These are phyloP conservation scores for Diabrotica undecimpunctata DNA, from an alignment of 1,140 invertebrate genomes.

Conservation along the genomic window DNA sequence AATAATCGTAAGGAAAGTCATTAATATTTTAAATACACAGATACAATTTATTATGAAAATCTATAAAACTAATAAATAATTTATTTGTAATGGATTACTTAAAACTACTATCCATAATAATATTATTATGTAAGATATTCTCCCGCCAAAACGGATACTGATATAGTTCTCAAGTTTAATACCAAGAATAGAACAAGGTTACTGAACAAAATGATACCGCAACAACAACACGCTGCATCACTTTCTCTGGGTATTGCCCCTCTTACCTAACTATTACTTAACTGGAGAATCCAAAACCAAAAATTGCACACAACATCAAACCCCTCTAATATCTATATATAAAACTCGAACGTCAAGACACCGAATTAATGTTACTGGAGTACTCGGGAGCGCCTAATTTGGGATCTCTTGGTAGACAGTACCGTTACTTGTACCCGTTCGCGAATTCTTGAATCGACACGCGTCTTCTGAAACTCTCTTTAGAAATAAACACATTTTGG, in stretches of 20 bases:
- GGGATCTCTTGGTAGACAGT: neutral
- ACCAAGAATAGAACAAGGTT: conserved; percentile 8
- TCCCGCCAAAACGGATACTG: too few species aligned
- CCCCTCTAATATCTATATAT: conserved; percentile 22
- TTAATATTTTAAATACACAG: too few species aligned
- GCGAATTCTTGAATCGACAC: neutral
- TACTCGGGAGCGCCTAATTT: neutral
- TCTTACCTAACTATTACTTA: conserved; percentile 21
- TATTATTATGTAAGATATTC: too few species aligned
- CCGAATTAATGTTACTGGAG: neutral
- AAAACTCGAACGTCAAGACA: neutral
- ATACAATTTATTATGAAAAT: too few species aligned
- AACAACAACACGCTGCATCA: neutral
- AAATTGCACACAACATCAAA: conserved; percentile 9
- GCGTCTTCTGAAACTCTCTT: neutral
- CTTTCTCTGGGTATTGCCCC: conserved; percentile 32
- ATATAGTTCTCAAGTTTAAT: neutral
- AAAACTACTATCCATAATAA: too few species aligned
- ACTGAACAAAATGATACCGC: neutral
- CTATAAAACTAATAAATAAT: too few species aligned
- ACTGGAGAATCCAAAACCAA: conserved; percentile 17
- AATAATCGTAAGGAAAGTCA: too few species aligned
- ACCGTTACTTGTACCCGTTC: neutral
- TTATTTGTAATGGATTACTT: too few species aligned
- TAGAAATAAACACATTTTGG: neutral